Percentiles rank a stretch among this genome's conserved stretches.
Evolutionary conservation across 2,797 vertebrate genomes (phyloP).

Genomic region (Sebastes iracundus): DNA sequence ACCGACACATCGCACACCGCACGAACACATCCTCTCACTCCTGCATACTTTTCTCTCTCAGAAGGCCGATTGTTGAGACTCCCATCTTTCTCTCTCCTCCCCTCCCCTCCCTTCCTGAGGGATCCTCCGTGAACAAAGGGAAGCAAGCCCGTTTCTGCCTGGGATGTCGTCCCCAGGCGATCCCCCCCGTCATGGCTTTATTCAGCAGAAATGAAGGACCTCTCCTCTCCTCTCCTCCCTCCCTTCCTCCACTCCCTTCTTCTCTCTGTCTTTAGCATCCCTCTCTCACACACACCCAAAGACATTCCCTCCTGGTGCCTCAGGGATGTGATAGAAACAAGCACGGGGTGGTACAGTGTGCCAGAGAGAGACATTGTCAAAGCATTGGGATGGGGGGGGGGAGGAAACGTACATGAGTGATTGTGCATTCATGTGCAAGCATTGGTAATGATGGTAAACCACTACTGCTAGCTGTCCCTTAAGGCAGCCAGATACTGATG

Average conservation of each 20-base stretch:
- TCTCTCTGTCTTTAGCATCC: background rate
- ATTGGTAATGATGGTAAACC: constrained; percentile 1
- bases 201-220: constrained; percentile 30
- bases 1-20: background rate
- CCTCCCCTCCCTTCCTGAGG: constrained; percentile 28
- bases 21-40: constrained; percentile 2
- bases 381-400: background rate
- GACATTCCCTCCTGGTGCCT: background rate
- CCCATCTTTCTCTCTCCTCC: background rate
- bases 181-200: constrained; percentile 32
- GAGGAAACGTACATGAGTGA: background rate
- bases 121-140: constrained; percentile 42
- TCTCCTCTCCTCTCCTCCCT: background rate
- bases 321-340: constrained; percentile 18
- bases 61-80: constrained; percentile 12
- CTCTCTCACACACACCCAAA: background rate
- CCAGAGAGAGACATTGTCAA: constrained; percentile 17
- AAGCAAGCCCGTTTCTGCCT: constrained; percentile 30
- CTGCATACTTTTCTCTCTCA: constrained; percentile 15
- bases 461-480: background rate
- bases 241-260: background rate
- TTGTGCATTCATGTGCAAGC: constrained; percentile 15
- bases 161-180: constrained; percentile 35
- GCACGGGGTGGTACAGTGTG: constrained; percentile 16
- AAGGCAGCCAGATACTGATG: background rate